Conservation (phyloP, 2,113 vertebrate genomes). For the Monarcha castaneiventris region DNA sequence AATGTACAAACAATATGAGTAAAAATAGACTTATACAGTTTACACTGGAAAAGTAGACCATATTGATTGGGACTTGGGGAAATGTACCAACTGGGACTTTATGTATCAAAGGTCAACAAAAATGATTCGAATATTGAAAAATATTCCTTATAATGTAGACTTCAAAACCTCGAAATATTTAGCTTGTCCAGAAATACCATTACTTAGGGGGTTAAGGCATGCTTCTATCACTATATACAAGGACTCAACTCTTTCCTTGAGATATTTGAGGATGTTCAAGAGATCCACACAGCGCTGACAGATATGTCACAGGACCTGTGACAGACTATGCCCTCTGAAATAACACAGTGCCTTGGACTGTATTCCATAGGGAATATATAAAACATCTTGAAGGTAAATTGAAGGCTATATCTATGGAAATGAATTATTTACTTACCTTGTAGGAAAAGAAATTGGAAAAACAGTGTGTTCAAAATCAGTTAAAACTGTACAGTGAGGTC, state of each 20-base stretch:
- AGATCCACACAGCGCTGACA: fast-evolving
- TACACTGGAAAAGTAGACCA: neutral
- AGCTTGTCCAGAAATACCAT: neutral
- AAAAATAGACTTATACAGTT: neutral
- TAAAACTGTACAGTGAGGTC: neutral
- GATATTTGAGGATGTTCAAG: neutral
- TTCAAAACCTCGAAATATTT: neutral
- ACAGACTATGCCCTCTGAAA: neutral
- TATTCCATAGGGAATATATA: neutral
- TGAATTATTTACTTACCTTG: neutral
- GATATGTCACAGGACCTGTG: neutral
- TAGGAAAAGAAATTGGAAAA: neutral
- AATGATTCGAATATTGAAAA: neutral
- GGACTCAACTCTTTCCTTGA: neutral
- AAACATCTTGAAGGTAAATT: neutral
- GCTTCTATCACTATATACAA: neutral
- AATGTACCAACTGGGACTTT: neutral
- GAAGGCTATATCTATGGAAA: neutral
- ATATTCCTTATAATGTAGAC: neutral
- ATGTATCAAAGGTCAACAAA: neutral
- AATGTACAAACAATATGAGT: neutral
- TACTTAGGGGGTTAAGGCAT: neutral
- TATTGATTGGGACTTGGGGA: neutral
- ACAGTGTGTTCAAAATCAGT: neutral
- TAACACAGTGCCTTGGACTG: neutral